Evolutionary conservation across 1,140 invertebrate species (phyloP).

Genomic region (Manduca sexta): DNA sequence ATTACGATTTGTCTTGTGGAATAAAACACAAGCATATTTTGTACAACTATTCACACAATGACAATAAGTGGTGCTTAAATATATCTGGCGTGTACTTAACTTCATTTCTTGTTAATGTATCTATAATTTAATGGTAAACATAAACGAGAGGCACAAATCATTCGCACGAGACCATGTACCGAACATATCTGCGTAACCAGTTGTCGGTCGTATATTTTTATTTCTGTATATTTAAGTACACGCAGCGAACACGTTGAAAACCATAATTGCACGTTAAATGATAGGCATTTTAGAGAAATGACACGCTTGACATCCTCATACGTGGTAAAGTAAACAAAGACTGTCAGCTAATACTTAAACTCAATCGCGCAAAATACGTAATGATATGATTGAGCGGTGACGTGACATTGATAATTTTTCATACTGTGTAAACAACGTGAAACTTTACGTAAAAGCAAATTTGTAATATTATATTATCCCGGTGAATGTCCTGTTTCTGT

Average conservation of each 20-base stretch:
- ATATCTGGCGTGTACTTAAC: constrained; percentile 6
- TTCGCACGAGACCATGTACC: constrained; percentile 15
- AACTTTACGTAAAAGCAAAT: constrained; percentile 4
- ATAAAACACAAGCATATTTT: no score
- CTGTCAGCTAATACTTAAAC: constrained; percentile 23
- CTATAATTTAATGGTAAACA: constrained; percentile 18
- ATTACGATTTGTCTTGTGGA: no score
- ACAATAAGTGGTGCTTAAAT: constrained; percentile 11
- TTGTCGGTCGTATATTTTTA: constrained; percentile 11
- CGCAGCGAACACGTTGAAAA: constrained; percentile 8
- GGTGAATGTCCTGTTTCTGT: no score
- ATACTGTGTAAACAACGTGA: constrained; percentile 8
- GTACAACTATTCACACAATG: constrained; percentile 6
- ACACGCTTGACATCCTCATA: constrained; percentile 7
- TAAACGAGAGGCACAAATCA: constrained; percentile 20
- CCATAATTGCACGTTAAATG: constrained; percentile 22
- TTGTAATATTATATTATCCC: constrained; percentile 12
- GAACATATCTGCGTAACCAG: constrained; percentile 9
- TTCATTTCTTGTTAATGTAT: constrained; percentile 10
- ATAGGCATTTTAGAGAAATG: constrained; percentile 20
- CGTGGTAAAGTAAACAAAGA: constrained; percentile 29
- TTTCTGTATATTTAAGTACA: constrained; percentile 20
- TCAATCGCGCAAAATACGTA: constrained; percentile 16
- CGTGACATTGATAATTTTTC: constrained; percentile 31
- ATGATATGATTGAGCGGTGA: constrained; percentile 29